Evolutionary conservation across 2,797 vertebrate species (phyloP).

Genomic region (Oryzias sinensis): DNA sequence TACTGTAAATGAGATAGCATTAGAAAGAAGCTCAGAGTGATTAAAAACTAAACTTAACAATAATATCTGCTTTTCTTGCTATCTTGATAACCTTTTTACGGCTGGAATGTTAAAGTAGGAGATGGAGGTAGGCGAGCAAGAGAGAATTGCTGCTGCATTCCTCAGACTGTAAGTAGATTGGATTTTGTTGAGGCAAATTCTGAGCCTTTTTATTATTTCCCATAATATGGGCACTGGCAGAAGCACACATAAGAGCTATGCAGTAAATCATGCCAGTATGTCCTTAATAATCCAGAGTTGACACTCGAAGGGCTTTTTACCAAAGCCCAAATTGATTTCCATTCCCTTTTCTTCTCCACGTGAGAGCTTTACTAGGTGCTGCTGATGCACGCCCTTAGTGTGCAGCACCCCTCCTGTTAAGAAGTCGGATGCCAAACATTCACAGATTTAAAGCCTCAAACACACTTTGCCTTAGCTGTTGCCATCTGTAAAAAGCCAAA

Average conservation of each 20-base stretch:
- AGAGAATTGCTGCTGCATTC: no score
- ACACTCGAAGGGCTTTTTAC: constrained; percentile 51
- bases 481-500: constrained; percentile 67
- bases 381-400: constrained; percentile 57
- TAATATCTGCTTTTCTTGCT: no score
- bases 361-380: constrained; percentile 69
- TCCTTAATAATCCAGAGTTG: constrained; percentile 54
- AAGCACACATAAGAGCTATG: constrained; percentile 55
- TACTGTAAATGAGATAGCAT: no score
- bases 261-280: constrained; percentile 58
- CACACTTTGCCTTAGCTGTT: constrained; percentile 64
- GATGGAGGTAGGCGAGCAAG: no score
- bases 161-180: no score
- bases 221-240: constrained; percentile 38
- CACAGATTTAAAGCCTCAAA: constrained; percentile 66
- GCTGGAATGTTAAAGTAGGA: no score
- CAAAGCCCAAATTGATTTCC: constrained; percentile 66
- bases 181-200: no score
- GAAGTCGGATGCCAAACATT: constrained; percentile 62
- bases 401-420: constrained; percentile 51
- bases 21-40: no score
- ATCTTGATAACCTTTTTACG: no score
- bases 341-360: constrained; percentile 53
- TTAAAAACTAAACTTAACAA: no score
- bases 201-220: constrained; percentile 26